phyloP scores from a whole-genome alignment of 1,140 invertebrate genomes.

The Cyphomyrmex costatus region DNA sequence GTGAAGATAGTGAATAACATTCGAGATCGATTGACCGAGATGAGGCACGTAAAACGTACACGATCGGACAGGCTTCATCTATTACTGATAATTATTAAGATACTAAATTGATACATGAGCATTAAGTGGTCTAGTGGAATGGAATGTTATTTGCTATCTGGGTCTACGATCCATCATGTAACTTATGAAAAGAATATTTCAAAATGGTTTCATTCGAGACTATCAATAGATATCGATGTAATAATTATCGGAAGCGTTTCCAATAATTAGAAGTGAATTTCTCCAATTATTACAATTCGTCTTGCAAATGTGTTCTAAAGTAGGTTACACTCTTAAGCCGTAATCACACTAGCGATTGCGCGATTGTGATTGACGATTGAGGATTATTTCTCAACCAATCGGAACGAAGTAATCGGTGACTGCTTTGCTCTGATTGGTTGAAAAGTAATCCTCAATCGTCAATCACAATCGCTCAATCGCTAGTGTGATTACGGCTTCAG shows the following conservation, averaged over 20 bases:
- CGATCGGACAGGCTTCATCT: conserved; percentile 4
- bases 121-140: conserved; percentile 16
- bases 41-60: conserved; percentile 8
- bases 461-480: too few species aligned
- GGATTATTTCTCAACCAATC: too few species aligned
- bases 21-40: conserved; percentile 45
- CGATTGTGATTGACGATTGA: too few species aligned
- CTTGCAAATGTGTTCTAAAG: neutral
- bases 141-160: conserved; percentile 22
- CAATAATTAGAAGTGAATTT: neutral
- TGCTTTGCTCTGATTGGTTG: too few species aligned
- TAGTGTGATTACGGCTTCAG: too few species aligned
- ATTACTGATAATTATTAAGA: conserved; percentile 58
- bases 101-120: conserved; percentile 12
- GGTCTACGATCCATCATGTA: neutral
- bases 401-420: too few species aligned
- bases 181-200: neutral
- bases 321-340: too few species aligned
- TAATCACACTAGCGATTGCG: too few species aligned
- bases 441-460: too few species aligned
- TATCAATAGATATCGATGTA: neutral
- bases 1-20: conserved; percentile 5
- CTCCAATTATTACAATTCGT: neutral
- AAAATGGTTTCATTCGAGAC: neutral
- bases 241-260: neutral